Evolutionary conservation across 2,113 vertebrate species (phyloP).

Genomic region (Xyrauchen texanus): DNA sequence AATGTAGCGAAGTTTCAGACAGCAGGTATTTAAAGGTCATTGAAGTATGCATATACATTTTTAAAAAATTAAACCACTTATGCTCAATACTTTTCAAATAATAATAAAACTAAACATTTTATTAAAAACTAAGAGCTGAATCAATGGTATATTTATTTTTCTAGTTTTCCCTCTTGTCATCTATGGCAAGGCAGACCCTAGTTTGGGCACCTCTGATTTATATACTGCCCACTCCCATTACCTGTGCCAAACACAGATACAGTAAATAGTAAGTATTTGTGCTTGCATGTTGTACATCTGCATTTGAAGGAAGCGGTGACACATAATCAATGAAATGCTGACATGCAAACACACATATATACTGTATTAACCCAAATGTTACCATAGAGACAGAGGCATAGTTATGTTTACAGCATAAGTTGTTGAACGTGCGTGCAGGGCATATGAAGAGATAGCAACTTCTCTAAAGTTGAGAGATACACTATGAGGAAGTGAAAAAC

Average conservation of each 20-base stretch:
- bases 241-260: constrained; percentile 42
- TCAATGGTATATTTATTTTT: too few species aligned
- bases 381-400: neutral
- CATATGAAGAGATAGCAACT: constrained; percentile 18
- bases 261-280: neutral
- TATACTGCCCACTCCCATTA: constrained; percentile 50
- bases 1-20: too few species aligned
- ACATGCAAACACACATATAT: constrained; percentile 29
- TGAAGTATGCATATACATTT: too few species aligned
- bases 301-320: constrained; percentile 49
- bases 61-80: too few species aligned
- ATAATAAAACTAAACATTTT: too few species aligned
- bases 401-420: neutral
- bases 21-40: too few species aligned
- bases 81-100: too few species aligned
- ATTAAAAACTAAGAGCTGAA: too few species aligned
- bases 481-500: constrained; percentile 56
- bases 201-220: too few species aligned
- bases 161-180: too few species aligned
- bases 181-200: too few species aligned
- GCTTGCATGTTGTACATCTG: constrained; percentile 43
- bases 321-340: constrained; percentile 19
- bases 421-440: constrained; percentile 32
- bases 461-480: constrained; percentile 49
- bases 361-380: neutral